Percentiles rank a stretch among this genome's conserved stretches.
These are phyloP conservation scores for Dicerorhinus sumatrensis DNA, from an alignment of 2,113 vertebrate species.

Conservation along the genomic window DNA sequence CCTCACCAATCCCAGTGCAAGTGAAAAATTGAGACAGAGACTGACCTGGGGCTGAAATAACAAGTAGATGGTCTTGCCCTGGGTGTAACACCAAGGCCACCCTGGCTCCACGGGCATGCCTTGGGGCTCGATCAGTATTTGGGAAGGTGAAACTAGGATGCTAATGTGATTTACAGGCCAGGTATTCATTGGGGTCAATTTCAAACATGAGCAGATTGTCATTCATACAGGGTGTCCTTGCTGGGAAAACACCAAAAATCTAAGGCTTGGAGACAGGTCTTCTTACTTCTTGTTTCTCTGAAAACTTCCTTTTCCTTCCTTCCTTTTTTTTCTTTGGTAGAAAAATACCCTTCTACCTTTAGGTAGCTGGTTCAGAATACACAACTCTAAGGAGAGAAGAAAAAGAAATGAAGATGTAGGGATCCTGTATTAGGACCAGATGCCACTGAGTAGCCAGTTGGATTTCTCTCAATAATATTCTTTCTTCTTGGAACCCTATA, in stretches of 20 bases:
- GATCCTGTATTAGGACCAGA: background rate
- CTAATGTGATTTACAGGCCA: background rate
- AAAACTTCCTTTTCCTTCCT: background rate
- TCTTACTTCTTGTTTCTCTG: background rate
- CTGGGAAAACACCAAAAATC: background rate
- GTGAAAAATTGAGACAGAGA: background rate
- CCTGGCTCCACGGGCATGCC: fast-evolving
- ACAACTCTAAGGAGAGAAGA: background rate
- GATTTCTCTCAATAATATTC: background rate
- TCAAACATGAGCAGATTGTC: background rate
- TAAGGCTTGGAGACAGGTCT: background rate
- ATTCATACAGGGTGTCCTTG: background rate
- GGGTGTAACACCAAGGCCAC: fast-evolving
- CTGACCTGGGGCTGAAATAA: fast-evolving
- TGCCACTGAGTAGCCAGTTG: background rate
- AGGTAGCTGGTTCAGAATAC: background rate
- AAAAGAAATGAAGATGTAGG: background rate
- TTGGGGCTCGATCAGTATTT: background rate
- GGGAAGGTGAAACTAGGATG: background rate
- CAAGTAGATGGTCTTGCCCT: background rate
- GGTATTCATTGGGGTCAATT: background rate
- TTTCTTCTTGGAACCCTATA: background rate
- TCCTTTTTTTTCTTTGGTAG: background rate
- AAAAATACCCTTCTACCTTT: background rate
- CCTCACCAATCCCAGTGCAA: background rate